Base-by-base conservation (phyloP, 2,113 vertebrate genomes). In the Datnioides undecimradiatus region DNA sequence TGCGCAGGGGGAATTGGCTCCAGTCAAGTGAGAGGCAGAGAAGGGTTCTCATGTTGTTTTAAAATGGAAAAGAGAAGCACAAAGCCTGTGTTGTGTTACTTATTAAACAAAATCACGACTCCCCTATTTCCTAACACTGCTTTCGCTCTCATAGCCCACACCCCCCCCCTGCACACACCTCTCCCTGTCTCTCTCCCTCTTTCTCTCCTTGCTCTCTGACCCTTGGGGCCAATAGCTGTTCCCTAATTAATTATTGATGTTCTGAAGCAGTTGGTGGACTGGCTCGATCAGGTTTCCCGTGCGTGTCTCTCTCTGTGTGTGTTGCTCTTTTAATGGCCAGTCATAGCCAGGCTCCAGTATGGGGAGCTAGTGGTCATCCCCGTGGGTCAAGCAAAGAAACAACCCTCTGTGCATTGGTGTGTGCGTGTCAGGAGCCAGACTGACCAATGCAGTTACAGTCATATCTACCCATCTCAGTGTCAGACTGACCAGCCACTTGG, bases 161-260 rank as follows among this genome's bases (percentile, higher is more conserved):
- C n/a, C n/a, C n/a, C n/a, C n/a, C n/a, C n/a, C n/a, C n/a, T n/a
- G n/a, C n/a, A n/a, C n/a, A n/a, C n/a, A n/a, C n/a, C 67, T 6
- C 33, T 8, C 51, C 52, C 70, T 38, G 60, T 81, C 63, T 48
- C 46, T 84, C 81, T 67, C 90, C 84, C 79, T 40, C 70, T 46
- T 68, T 82, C 90, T 82, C 84, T 73, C 76, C 85, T 58, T 93
- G 94, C 90, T 90, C 93, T 93, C 86, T 95, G 94, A 96, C 93
- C 93, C 94, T 89, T 82, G 83, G 88, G 93, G 93, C 92, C 94
- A 95, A 95, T 94, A 95, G 94, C 95, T 94, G 93, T 91, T 93
- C 93, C 82, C 93, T 96, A 94, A 96, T 97, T 96, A 96, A 97
- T 97, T 96, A 97, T 95, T 96, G 93, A 97, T 95, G 94, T 93